phyloP scores from a whole-genome alignment of 1,140 invertebrate species.

The Macrostomum lignano region DNA sequence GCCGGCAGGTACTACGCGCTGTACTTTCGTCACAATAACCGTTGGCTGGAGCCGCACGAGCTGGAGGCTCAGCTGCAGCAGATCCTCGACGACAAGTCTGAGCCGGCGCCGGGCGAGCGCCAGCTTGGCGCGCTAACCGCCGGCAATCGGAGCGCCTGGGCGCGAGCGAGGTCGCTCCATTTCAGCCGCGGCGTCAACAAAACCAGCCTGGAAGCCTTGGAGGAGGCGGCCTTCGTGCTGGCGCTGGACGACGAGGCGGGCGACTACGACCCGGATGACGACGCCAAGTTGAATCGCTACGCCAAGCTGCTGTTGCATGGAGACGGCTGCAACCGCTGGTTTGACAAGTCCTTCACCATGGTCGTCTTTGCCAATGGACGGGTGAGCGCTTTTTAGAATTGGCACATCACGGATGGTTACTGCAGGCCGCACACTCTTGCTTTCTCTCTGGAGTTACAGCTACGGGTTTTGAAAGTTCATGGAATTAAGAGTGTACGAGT shows the following conservation, averaged over 20 bases:
- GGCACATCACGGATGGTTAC: too few species aligned
- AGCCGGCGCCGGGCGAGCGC: slow-evolving; percentile 48
- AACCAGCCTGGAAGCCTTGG: slow-evolving; percentile 1
- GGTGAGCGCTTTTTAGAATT: slow-evolving; percentile 36
- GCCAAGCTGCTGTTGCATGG: slow-evolving; percentile 46
- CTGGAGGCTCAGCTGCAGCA: slow-evolving; percentile 52
- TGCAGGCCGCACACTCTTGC: too few species aligned
- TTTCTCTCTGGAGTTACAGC: too few species aligned
- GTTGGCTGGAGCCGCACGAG: slow-evolving; percentile 51
- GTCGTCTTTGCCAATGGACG: slow-evolving; percentile 67
- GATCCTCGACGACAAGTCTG: slow-evolving; percentile 44
- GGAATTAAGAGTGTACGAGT: too few species aligned
- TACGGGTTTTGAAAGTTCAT: too few species aligned
- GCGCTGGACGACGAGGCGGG: slow-evolving; percentile 43
- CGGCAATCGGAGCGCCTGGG: slow-evolving; percentile 56
- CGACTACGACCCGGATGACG: neutral
- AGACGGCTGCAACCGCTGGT: slow-evolving; percentile 84
- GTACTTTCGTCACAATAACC: slow-evolving; percentile 52
- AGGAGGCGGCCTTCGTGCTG: slow-evolving; percentile 55
- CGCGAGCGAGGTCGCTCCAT: slow-evolving; percentile 43
- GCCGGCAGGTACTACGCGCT: slow-evolving; percentile 77
- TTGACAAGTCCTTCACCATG: slow-evolving; percentile 94
- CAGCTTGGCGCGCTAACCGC: slow-evolving; percentile 67
- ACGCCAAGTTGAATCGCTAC: neutral
- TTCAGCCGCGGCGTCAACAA: slow-evolving; percentile 7